A percentile compares a stretch with the other conserved stretches of the same genome.
Conservation (phyloP, 2,797 vertebrate genomes). For the Neomorphus geoffroyi region DNA sequence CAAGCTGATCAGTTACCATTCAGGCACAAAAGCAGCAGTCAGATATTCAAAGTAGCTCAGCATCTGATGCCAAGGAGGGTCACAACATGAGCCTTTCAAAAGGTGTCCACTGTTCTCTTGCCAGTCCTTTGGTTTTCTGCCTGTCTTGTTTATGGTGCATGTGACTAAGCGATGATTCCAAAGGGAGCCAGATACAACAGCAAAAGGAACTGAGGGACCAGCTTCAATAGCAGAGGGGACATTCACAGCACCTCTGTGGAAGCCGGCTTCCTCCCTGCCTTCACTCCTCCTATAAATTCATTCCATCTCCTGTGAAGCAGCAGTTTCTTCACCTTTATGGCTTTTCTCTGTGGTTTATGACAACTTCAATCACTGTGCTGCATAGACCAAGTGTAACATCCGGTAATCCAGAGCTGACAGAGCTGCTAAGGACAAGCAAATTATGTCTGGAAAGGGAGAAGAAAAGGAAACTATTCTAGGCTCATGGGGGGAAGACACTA, state of each 20-base stretch:
- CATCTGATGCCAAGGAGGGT: background rate
- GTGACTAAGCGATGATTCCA: background rate
- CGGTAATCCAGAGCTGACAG: background rate
- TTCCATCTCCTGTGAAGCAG: background rate
- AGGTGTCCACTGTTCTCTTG: background rate
- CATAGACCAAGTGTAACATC: accelerated
- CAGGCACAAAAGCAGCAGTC: background rate
- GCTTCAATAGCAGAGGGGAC: accelerated
- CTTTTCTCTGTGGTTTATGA: background rate
- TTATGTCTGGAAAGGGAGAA: background rate
- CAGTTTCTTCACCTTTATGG: background rate
- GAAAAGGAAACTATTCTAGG: background rate
- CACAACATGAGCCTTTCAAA: background rate
- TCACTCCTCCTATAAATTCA: background rate
- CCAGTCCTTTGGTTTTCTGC: background rate
- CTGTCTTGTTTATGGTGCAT: background rate
- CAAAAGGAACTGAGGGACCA: background rate
- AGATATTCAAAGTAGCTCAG: background rate
- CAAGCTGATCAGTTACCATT: background rate
- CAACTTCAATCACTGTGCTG: accelerated
- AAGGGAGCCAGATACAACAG: background rate
- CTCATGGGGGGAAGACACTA: background rate
- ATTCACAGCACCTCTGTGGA: background rate
- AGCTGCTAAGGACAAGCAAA: background rate
- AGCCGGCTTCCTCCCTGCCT: background rate